Evolutionary conservation across 2,113 vertebrate genomes (phyloP), one percentile per base, ranked within the genome.

Genomic region (Phyllostomus hastatus): DNA sequence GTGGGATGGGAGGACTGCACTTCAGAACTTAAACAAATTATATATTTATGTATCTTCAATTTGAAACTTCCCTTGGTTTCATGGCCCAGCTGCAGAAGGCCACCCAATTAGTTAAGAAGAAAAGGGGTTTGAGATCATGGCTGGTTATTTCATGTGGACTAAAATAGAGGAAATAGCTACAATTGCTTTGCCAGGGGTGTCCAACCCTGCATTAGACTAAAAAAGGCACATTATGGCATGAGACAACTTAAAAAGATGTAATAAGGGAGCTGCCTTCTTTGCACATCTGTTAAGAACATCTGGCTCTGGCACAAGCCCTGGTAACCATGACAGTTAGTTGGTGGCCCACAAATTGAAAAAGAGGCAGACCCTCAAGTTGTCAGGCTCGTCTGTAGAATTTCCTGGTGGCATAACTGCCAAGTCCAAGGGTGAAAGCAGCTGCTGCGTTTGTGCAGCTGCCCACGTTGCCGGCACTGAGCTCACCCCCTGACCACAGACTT

Each of bases 51-150:
- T 85, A 48, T 93, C 64, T 95, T 97, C 85, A 92, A 38, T 82
- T 92, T 92, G 93, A 92, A 89, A 95, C 57, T 94, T 96, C 78
- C 35, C 64, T 95, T 92, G 83, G 86, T 91, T 96, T 87, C 20
- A 70, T 43, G 75, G 57, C 57, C 84, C 88, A 93, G 95, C 93
- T 97, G 97, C 69, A 79, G 67, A 96, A 96, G 96, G 91, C 96
- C 97, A 97, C 97, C 97, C 97, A 97, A 96, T 96, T 96, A 94
- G 93, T 96, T 96, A 86, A 97, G 82, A 94, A 88, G 89, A 91
- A 92, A 95, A 85, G 61, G n/a, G 50, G 38, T 78, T 88, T 91
- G 91, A 86, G 73, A 93, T 86, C 93, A 41, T 41, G 73, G 50
- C 82, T 96, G 79, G 80, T 92, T 97, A 89, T 94, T 96, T 94